These are phyloP conservation scores for Sabatieria punctata DNA, from an alignment of 2,888 invertebrate species.

Conservation along the genomic window DNA sequence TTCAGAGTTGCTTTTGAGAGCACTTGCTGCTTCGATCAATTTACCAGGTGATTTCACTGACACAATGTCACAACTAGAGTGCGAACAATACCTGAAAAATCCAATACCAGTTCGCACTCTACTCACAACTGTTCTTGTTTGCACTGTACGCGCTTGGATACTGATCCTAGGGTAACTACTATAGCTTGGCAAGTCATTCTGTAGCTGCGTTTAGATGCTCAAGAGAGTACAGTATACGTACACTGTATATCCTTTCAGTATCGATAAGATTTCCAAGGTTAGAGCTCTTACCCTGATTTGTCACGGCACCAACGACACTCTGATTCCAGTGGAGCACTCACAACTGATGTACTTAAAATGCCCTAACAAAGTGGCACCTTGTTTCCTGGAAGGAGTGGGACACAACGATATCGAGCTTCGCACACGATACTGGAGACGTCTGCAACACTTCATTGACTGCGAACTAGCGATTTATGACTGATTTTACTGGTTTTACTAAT, in stretches of 20 bases:
- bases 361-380: neutral
- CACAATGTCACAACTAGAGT: too few relatives aligned
- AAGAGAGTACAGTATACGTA: too few relatives aligned
- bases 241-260: too few relatives aligned
- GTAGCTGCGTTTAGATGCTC: too few relatives aligned
- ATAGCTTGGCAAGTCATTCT: too few relatives aligned
- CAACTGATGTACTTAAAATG: conserved; percentile 10
- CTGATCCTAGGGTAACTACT: too few relatives aligned
- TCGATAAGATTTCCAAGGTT: conserved; percentile 16
- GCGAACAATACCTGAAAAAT: too few relatives aligned
- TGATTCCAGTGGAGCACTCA: conserved; percentile 18
- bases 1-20: neutral
- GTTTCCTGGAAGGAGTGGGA: neutral
- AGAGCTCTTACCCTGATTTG: conserved; percentile 15
- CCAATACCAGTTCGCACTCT: too few relatives aligned
- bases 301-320: conserved; percentile 17
- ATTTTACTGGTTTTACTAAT: too few relatives aligned
- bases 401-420: neutral
- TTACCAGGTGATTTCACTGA: neutral
- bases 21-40: neutral
- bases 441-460: neutral
- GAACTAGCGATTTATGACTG: too few relatives aligned
- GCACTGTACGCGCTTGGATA: too few relatives aligned
- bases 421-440: neutral
- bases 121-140: too few relatives aligned